These are phyloP conservation scores for Fragum whitleyi DNA, from an alignment of 2,888 invertebrate genomes.

Conservation along the genomic window DNA sequence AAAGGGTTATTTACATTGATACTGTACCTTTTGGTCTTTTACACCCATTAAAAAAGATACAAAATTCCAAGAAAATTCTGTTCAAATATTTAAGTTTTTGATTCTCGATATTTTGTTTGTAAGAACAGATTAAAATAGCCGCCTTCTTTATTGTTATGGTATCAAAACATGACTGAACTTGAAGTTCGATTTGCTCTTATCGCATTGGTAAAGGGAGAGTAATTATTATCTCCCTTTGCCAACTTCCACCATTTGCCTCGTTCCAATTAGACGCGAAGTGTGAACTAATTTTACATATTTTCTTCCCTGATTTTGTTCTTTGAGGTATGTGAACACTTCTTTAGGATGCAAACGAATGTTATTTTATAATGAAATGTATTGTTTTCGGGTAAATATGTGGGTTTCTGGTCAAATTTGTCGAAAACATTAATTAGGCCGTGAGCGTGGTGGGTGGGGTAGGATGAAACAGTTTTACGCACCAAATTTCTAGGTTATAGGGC, in stretches of 20 bases:
- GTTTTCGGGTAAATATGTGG: neutral
- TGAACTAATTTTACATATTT: neutral
- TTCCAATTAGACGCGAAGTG: neutral
- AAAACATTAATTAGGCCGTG: constrained; percentile 4
- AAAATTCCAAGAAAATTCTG: no score
- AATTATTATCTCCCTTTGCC: constrained; percentile 6
- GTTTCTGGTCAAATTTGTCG: neutral
- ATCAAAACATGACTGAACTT: constrained; percentile 3
- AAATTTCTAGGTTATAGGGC: neutral
- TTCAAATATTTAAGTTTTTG: no score
- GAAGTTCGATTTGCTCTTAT: neutral
- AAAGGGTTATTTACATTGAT: no score
- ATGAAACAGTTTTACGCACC: neutral
- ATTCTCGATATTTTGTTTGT: no score
- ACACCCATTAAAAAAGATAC: no score
- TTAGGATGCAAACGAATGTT: neutral
- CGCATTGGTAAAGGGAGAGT: neutral
- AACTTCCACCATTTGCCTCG: constrained; percentile 18
- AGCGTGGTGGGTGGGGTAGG: constrained; percentile 18
- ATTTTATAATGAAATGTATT: neutral
- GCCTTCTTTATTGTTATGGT: no score
- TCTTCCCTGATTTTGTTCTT: neutral
- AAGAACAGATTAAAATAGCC: no score
- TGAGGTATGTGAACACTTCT: neutral
- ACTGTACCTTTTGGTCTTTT: no score